A percentile compares a stretch with the other conserved stretches of the same genome.
Conservation (phyloP, 2,888 invertebrate species). For the Bembecia ichneumoniformis region DNA sequence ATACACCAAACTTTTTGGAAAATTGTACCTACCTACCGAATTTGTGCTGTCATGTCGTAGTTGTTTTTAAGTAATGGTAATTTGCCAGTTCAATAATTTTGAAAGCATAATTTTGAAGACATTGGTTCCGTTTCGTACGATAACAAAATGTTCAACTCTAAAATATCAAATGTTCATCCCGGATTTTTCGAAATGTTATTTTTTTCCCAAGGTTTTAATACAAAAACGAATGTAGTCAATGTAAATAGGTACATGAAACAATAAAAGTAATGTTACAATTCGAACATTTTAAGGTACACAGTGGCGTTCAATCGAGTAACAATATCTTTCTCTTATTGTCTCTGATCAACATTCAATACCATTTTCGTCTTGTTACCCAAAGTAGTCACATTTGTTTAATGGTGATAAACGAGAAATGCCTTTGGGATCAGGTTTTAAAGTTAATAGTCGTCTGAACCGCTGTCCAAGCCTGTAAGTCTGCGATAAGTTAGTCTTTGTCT, state of each 20-base stretch:
- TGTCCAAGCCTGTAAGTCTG: slow-evolving; percentile 51
- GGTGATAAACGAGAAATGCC: slow-evolving; percentile 25
- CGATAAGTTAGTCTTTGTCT: slow-evolving; percentile 69
- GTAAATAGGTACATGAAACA: neutral
- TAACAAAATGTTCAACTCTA: no score
- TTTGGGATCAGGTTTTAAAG: slow-evolving; percentile 28
- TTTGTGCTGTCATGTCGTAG: slow-evolving; percentile 50
- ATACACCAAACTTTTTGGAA: slow-evolving; percentile 48
- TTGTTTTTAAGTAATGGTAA: slow-evolving; percentile 47
- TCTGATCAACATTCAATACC: slow-evolving; percentile 49
- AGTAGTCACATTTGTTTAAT: slow-evolving; percentile 27
- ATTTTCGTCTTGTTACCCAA: slow-evolving; percentile 39
- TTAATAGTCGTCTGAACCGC: slow-evolving; percentile 30
- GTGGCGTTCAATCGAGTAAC: slow-evolving; percentile 31
- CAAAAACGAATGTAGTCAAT: no score
- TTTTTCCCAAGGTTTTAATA: no score
- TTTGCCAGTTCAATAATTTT: slow-evolving; percentile 42
- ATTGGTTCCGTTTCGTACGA: slow-evolving; percentile 11
- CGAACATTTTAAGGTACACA: slow-evolving; percentile 11
- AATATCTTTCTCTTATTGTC: slow-evolving; percentile 38
- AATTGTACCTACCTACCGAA: slow-evolving; percentile 33
- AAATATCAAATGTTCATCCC: no score
- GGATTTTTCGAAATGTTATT: no score
- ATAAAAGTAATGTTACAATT: neutral
- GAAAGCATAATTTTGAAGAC: slow-evolving; percentile 44